These are phyloP conservation scores for Oplegnathus fasciatus DNA, from an alignment of 2,113 vertebrate genomes.

Conservation along the genomic window DNA sequence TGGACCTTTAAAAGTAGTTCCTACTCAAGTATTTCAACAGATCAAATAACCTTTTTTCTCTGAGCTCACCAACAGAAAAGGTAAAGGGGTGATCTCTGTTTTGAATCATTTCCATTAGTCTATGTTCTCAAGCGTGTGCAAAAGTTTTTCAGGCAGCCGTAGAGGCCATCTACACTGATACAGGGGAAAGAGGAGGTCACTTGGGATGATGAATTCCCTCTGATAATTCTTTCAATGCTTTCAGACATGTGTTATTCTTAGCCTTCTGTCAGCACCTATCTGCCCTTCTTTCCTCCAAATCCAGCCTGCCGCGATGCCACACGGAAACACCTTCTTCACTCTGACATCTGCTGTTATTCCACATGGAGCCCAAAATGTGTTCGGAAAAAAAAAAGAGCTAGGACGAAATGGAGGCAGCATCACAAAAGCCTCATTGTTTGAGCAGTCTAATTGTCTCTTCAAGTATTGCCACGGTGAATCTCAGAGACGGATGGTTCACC, in stretches of 20 bases:
- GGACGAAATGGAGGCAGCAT: conserved; percentile 37
- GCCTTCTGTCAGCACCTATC: conserved; percentile 53
- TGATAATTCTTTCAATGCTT: conserved; percentile 10
- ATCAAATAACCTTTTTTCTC: not conserved
- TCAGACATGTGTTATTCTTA: conserved; percentile 37
- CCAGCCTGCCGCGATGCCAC: conserved; percentile 40
- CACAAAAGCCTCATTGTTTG: conserved; percentile 76
- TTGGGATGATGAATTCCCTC: not conserved
- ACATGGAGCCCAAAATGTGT: conserved; percentile 47
- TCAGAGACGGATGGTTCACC: conserved; percentile 63
- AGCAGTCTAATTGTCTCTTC: conserved; percentile 71
- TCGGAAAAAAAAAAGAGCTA: conserved; percentile 5
- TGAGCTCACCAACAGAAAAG: not conserved
- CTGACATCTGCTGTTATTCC: conserved; percentile 71
- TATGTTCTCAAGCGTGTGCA: not conserved
- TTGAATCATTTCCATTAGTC: not conserved
- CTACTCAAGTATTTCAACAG: not conserved
- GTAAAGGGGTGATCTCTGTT: not conserved
- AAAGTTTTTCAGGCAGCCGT: not conserved
- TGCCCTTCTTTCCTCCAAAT: conserved; percentile 7
- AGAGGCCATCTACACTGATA: not conserved
- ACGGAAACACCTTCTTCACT: conserved; percentile 31
- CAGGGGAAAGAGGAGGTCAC: not conserved
- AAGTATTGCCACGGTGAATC: conserved; percentile 63
- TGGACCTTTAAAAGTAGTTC: not conserved